Evolutionary conservation across 1,140 invertebrate species (phyloP).

Genomic region (Onthophagus taurus): DNA sequence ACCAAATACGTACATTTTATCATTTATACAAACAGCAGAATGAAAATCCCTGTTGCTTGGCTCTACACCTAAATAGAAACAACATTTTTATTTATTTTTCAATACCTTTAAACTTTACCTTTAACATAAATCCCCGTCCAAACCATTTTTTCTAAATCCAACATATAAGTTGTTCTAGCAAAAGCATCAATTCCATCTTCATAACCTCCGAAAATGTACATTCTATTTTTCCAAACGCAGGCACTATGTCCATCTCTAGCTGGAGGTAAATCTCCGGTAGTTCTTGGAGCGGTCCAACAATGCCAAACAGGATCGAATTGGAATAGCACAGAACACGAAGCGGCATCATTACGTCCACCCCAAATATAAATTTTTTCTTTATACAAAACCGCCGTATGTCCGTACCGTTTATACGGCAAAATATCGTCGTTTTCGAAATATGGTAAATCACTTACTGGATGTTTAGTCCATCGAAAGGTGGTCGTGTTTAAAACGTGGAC

Average conservation of each 20-base stretch:
- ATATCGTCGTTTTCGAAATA: conserved; percentile 38
- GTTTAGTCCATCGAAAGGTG: conserved; percentile 49
- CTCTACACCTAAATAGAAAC: conserved; percentile 25
- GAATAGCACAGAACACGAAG: conserved; percentile 67
- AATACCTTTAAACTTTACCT: conserved; percentile 41
- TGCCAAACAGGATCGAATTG: conserved; percentile 66
- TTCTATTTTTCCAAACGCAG: conserved; percentile 67
- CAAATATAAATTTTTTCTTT: conserved; percentile 72
- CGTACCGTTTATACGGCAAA: conserved; percentile 50
- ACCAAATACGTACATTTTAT: conserved; percentile 79
- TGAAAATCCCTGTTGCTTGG: conserved; percentile 81
- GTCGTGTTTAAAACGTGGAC: conserved; percentile 78
- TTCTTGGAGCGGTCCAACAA: conserved; percentile 56
- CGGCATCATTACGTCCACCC: conserved; percentile 82
- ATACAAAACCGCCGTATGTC: conserved; percentile 77
- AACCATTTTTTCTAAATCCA: conserved; percentile 62
- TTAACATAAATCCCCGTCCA: conserved; percentile 57
- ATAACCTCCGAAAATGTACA: conserved; percentile 89
- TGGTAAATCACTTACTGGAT: conserved; percentile 38
- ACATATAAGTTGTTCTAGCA: conserved; percentile 65
- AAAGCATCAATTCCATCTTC: conserved; percentile 70
- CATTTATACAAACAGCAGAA: conserved; percentile 62
- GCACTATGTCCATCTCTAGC: conserved; percentile 85
- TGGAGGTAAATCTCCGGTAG: conserved; percentile 59
- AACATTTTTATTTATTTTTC: not conserved